Base-by-base conservation (phyloP, 2,888 invertebrate genomes). In the Candidula unifasciata region DNA sequence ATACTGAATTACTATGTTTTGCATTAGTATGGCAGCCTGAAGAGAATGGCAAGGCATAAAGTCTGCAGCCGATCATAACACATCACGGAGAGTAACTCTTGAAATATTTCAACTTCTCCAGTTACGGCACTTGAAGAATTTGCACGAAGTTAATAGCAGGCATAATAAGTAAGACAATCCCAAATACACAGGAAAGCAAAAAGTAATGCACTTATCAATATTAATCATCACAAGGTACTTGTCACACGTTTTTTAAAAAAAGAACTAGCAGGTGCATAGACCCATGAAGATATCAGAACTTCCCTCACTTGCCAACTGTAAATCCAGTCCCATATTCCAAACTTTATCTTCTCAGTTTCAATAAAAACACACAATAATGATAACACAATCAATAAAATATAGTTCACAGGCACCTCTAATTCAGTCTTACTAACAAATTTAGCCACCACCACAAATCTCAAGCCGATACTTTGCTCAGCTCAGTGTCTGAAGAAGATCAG, bases 111-210 rank as follows among this genome's bases (percentile, higher is more conserved):
- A 44, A n/a, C n/a, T 24, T 73, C 71, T n/a, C 27, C 52, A 44
- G n/a, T 73, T 73, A 73, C 52, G 73, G 73, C 73, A 73, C 73
- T 73, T 73, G n/a, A 52, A n/a, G 69, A 33, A 18, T 69, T 21
- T 69, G 69, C 69, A 37, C 3, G 5, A 71, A 3, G 69, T 71
- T 37, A 2, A 44, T 24, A 71, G 37, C 71, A 71, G 6, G 35
- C 69, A 69, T 33, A 24, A 69, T 35, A n/a, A 37, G 5, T n/a
- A 71, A 44, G 71, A 71, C 71, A 71, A 24, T 44, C 44, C 2
- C 6, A n/a, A 16, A n/a, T 73, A 27, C n/a, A 44, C 52, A n/a
- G n/a, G 27, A 73, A 52, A 52, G 13, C 35, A 3, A 35, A 73
- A 16, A 16, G 16, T 73, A 73, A 73, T 52, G 73, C 73, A 73